phyloP scores from a whole-genome alignment of 2,113 vertebrate genomes.

The Urocitellus parryii region DNA sequence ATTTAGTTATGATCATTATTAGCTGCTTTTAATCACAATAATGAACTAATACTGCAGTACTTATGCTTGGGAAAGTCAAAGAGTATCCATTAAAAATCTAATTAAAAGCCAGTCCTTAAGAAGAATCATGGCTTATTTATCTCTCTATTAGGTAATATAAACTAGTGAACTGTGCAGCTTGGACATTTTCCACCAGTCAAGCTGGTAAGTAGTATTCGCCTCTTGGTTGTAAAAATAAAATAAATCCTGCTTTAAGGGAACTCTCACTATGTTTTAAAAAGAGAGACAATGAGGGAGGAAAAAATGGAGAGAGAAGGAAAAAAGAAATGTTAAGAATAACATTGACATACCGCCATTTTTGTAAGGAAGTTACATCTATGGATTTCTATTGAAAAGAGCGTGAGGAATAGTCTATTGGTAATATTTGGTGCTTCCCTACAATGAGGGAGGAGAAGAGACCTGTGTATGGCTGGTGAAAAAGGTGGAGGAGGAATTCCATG shows the following conservation, averaged over 20 bases:
- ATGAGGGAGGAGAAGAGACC: neutral
- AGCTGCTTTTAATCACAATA: slow-evolving; percentile 85
- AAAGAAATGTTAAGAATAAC: slow-evolving; percentile 11
- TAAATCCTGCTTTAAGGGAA: slow-evolving; percentile 78
- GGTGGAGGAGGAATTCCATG: neutral
- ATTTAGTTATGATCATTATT: slow-evolving; percentile 86
- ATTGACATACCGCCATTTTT: slow-evolving; percentile 4
- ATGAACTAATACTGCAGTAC: slow-evolving; percentile 84
- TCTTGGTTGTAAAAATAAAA: slow-evolving; percentile 74
- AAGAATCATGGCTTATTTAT: slow-evolving; percentile 85
- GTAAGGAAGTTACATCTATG: neutral
- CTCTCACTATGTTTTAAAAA: slow-evolving; percentile 59
- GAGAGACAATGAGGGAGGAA: slow-evolving; percentile 30
- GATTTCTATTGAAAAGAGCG: neutral
- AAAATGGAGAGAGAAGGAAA: neutral
- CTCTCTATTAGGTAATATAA: slow-evolving; percentile 84
- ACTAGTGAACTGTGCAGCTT: slow-evolving; percentile 79
- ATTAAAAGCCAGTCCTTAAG: slow-evolving; percentile 88
- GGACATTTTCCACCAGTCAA: slow-evolving; percentile 79
- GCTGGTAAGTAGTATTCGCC: slow-evolving; percentile 78
- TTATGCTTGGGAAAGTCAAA: slow-evolving; percentile 83
- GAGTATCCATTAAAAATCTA: slow-evolving; percentile 90
- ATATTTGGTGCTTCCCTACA: neutral
- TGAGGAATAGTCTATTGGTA: neutral
- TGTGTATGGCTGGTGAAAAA: neutral